Conservation (phyloP, 2,888 invertebrate genomes). For the Andrena flavipes region DNA sequence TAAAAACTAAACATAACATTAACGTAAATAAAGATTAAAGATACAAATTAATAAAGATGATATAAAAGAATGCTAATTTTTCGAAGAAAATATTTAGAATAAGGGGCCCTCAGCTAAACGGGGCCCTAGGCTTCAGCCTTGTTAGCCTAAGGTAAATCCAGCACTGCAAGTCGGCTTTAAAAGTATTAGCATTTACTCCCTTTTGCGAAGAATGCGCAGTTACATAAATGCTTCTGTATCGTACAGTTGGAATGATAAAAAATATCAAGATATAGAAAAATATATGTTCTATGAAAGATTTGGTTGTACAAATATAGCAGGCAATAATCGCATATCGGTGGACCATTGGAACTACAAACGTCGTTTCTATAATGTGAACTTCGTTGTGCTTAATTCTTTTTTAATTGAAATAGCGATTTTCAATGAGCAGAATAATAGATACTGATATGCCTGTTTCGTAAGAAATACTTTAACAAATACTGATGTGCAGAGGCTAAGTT, state of each 20-base stretch:
- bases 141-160: too few species aligned
- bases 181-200: background rate
- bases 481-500: slow-evolving; percentile 38
- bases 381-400: slow-evolving; percentile 9
- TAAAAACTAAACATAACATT: too few species aligned
- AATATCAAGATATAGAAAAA: slow-evolving; percentile 30
- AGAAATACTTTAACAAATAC: slow-evolving; percentile 38
- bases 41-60: too few species aligned
- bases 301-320: slow-evolving; percentile 5
- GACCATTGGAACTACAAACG: slow-evolving; percentile 1
- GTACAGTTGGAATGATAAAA: slow-evolving; percentile 14
- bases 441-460: slow-evolving; percentile 17
- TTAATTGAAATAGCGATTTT: slow-evolving; percentile 8
- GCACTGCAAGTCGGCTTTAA: background rate
- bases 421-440: slow-evolving; percentile 15
- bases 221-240: slow-evolving; percentile 1
- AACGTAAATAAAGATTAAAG: too few species aligned
- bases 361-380: slow-evolving; percentile 4
- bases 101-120: too few species aligned
- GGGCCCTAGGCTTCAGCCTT: too few species aligned
- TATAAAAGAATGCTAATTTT: too few species aligned
- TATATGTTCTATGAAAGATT: slow-evolving; percentile 13
- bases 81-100: too few species aligned
- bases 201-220: background rate
- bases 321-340: background rate